These are phyloP conservation scores for Arvicanthis niloticus DNA, from an alignment of 2,113 vertebrate species.

Conservation along the genomic window DNA sequence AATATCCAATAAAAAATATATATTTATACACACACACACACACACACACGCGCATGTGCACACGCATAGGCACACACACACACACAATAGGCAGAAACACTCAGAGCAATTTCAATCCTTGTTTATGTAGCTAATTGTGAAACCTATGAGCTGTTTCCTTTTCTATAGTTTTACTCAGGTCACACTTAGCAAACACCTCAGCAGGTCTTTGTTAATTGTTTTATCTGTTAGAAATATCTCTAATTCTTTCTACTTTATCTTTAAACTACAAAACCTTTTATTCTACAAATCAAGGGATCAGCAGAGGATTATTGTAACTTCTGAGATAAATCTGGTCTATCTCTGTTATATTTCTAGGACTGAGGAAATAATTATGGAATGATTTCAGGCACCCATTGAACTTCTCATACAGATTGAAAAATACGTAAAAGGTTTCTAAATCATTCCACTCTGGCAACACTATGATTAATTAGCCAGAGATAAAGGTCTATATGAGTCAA, in stretches of 20 bases:
- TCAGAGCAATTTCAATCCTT: neutral
- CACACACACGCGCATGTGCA: too few species aligned
- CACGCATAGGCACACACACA: too few species aligned
- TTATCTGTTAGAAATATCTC: neutral
- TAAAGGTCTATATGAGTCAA: neutral
- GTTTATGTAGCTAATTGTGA: neutral
- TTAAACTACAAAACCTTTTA: neutral
- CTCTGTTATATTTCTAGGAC: neutral
- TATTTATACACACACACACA: too few species aligned
- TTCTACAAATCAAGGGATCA: neutral
- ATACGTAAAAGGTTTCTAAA: neutral
- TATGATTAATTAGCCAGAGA: neutral
- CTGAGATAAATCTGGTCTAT: neutral
- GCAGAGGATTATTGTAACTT: neutral
- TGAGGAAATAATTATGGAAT: neutral
- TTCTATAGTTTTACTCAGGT: neutral
- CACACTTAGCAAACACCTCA: neutral
- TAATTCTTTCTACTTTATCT: neutral
- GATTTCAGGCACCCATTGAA: neutral
- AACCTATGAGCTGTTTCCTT: neutral
- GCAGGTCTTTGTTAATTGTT: neutral
- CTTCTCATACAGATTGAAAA: neutral
- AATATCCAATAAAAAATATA: too few species aligned
- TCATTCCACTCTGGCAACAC: neutral
- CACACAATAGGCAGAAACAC: neutral